phyloP scores from a whole-genome alignment of 2,113 vertebrate species.

The Chaenogobius annularis region DNA sequence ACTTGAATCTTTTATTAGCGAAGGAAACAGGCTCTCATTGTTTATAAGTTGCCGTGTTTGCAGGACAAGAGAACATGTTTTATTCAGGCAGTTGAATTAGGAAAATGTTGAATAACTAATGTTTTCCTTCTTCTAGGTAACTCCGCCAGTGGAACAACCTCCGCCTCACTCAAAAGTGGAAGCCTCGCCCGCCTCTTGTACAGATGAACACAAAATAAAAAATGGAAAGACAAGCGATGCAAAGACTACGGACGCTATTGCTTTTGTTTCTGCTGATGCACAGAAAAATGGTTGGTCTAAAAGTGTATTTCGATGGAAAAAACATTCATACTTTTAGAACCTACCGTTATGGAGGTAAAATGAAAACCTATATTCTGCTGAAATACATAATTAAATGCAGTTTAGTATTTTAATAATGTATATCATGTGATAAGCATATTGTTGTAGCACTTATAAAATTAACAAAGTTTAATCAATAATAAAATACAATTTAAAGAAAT shows the following conservation, averaged over 20 bases:
- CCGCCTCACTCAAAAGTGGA: slow-evolving; percentile 47
- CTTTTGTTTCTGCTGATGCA: slow-evolving; percentile 25
- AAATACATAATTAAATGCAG: background rate
- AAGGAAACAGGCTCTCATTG: slow-evolving; percentile 32
- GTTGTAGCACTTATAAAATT: no score
- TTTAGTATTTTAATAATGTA: no score
- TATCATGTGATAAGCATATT: no score
- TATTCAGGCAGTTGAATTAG: slow-evolving; percentile 57
- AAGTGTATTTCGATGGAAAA: background rate
- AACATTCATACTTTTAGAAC: background rate
- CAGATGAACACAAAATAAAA: slow-evolving; percentile 50
- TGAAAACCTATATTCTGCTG: background rate
- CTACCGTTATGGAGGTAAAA: background rate
- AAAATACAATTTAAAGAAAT: no score
- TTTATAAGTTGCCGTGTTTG: slow-evolving; percentile 56
- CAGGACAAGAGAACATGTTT: slow-evolving; percentile 59
- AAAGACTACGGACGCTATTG: slow-evolving; percentile 29
- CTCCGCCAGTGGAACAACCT: slow-evolving; percentile 41
- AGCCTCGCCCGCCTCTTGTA: slow-evolving; percentile 25
- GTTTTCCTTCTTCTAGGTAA: slow-evolving; percentile 48
- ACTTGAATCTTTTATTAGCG: slow-evolving; percentile 64
- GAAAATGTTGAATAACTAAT: slow-evolving; percentile 39
- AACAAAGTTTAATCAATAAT: no score
- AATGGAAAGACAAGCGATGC: slow-evolving; percentile 32
- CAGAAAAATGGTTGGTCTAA: slow-evolving; percentile 63